Base-by-base conservation (phyloP, 1,140 invertebrate genomes). In the Drosophila biarmipes region DNA sequence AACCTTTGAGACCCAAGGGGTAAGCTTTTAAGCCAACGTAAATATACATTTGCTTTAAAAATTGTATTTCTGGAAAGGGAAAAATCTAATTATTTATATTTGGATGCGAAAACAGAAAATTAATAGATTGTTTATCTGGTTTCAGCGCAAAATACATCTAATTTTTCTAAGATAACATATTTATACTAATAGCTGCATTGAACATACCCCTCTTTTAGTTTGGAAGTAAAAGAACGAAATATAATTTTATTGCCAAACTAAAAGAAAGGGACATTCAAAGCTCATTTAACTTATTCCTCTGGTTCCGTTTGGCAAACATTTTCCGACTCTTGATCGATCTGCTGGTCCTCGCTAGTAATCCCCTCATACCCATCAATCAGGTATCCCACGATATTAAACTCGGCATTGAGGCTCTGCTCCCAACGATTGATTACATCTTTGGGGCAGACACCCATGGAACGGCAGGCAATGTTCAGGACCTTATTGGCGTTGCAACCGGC, bases 401-500 rank as follows among this genome's bases (percentile, higher is more conserved):
- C 84, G 15, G 82, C 78, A 15, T 46, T 79, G 0, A 87, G 52
- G 7, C 71, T 64, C 17, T 46, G 51, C 17, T 87, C 75, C 78
- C 75, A 87, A 4, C 58, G 49, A 4, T 67, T 38, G 4, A 82
- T 37, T 6, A 67, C 4, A 21, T 82, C 49, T 0, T 38, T n/a
- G 11, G 37, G 19, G 14, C 38, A 48, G 2, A 82, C 15, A 12
- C 63, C 71, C 66, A 82, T 73, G 0, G 40, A 66, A 19, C 19
- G 34, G 14, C 56, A 79, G 46, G 82, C 62, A 51, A 79, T 76
- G 15, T 42, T 46, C 0, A 87, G 59, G 40, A 82, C 61, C 11
- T 75, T 27, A 66, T 86, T 86, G 55, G 75, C 84, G 80, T 82
- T 46, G 40, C 67, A 71, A 10, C 84, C 84, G 6, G 78, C 78